Base-by-base conservation (phyloP, 2,113 vertebrate genomes). In the Leuciscus idus region DNA sequence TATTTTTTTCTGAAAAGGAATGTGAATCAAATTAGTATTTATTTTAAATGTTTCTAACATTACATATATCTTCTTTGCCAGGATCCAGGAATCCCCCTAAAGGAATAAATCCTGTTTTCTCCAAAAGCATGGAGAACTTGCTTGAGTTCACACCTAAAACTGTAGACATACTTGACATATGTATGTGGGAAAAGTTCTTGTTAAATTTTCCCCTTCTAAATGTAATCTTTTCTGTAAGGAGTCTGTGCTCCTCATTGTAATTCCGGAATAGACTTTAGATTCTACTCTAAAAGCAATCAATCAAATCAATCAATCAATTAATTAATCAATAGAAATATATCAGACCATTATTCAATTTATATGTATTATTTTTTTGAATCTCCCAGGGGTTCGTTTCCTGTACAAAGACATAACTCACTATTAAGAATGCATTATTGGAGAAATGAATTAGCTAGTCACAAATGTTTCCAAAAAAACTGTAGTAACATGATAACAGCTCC, bases 41-140 rank as follows among this genome's bases (percentile, higher is more conserved):
- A 3, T 52, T 52, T 55, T 17, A 55, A 52, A 59, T 36, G 1
- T 59, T 79, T 79, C n/a, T 75, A 75, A 75, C 21, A 43, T 17
- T 19, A 13, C 26, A n/a, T 64, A 59, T 55, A 59, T 72, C 17
- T 62, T 74, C 23, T 39, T 55, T 57, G 55, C 39, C 50, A 86
- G 85, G 10, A 81, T 11, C 11, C 33, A 87, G 33, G n/a, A 82
- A 33, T 70, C 23, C 72, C 13, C 2, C 19, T 23, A 72, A 82
- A 82, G 83, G 36, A 52, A 55, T 82, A 55, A 85, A 52, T 21
- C 9, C 82, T 2, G 1, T 6, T 6, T 52, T 87, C 15, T 87
- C 85, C 61, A 78, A 43, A 59, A 89, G 85, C 72, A 78, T 89
- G 85, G 85, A 89, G 0, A 21, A 48, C 26, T 62, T 87, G 36